Percentiles rank a stretch among this genome's conserved stretches.
These are phyloP conservation scores for Mus spretus DNA, from an alignment of 2,797 vertebrate species.

Conservation along the genomic window DNA sequence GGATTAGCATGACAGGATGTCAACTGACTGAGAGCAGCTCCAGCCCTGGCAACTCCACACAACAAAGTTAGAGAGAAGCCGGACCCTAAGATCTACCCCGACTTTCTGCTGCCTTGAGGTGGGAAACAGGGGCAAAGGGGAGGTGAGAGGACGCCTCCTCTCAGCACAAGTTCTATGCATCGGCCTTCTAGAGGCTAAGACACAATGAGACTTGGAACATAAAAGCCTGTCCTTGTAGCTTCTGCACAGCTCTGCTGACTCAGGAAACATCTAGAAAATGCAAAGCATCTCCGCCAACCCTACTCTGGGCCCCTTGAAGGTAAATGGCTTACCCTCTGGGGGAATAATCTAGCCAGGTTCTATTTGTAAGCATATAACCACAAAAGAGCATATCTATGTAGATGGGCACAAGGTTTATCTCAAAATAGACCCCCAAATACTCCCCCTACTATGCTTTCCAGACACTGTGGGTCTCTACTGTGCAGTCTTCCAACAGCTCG, in stretches of 20 bases:
- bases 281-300: neutral
- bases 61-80: neutral
- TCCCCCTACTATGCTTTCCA: neutral
- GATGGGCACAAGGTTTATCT: neutral
- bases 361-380: conserved; percentile 43
- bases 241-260: neutral
- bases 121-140: neutral
- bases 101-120: neutral
- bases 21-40: conserved; percentile 9
- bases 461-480: neutral
- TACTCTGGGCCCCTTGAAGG: neutral
- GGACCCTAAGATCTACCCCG: neutral
- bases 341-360: neutral
- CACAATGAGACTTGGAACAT: neutral
- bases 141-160: neutral
- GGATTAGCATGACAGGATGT: conserved; percentile 54
- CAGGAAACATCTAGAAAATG: neutral
- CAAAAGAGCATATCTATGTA: neutral
- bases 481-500: neutral
- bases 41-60: neutral
- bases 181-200: neutral
- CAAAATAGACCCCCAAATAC: neutral
- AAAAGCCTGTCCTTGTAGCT: neutral
- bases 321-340: neutral
- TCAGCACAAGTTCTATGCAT: neutral